Conservation (phyloP, 2,113 vertebrate species). For the Nesogale talazaci region DNA sequence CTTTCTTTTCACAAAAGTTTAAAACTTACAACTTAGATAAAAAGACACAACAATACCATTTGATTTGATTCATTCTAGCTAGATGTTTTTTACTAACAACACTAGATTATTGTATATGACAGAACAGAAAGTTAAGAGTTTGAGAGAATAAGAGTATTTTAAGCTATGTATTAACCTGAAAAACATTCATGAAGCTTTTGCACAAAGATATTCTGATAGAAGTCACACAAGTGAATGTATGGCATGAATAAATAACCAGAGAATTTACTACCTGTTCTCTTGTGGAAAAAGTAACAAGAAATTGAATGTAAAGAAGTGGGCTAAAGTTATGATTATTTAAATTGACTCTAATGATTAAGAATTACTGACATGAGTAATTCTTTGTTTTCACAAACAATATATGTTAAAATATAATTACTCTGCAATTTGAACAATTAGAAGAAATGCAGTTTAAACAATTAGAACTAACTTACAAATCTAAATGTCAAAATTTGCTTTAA, state of each 20-base stretch:
- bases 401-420: neutral
- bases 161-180: neutral
- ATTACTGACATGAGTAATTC: neutral
- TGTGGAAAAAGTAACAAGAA: neutral
- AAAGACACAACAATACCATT: neutral
- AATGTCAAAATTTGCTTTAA: constrained; percentile 42
- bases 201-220: neutral
- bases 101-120: neutral
- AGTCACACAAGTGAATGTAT: neutral
- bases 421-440: constrained; percentile 11
- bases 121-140: constrained; percentile 37
- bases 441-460: neutral
- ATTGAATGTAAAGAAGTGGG: neutral
- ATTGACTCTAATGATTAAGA: neutral
- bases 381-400: neutral
- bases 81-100: constrained; percentile 34
- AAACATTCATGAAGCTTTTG: neutral
- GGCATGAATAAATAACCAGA: neutral
- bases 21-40: constrained; percentile 13
- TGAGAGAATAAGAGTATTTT: constrained; percentile 43
- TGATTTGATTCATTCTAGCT: neutral
- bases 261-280: neutral
- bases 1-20: constrained; percentile 1
- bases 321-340: neutral
- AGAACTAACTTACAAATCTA: neutral